Evolutionary conservation across 2,888 invertebrate species (phyloP), one percentile per base, ranked within the genome.

Genomic region (Odontocolon sp.): DNA sequence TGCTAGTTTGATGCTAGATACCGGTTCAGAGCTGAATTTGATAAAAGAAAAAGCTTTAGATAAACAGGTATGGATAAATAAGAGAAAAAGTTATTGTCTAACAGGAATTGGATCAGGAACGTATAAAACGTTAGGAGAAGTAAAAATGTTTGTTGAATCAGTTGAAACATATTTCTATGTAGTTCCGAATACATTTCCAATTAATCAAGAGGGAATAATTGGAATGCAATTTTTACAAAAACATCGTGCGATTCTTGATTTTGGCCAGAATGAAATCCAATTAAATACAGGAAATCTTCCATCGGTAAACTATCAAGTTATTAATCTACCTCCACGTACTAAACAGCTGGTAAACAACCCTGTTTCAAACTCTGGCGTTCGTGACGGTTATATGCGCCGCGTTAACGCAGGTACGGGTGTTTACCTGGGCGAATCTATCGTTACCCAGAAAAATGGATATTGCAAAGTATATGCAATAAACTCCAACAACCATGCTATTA

Each of bases 141-240:
- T 66, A 5, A 54, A 36, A 31, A 52, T 66, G 26, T 28, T 11
- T 3, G 16, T 50, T 8, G 14, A 40, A 18, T 38, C 18, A 1
- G 14, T 50, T 8, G 59, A 69, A n/a, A 69, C 59, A 1, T 6
- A n/a, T n/a, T 69, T 69, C 11, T 59, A 69, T 3, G 47, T 69
- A 3, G 69, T 57, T 9, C 3, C 18, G 1, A 18, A 47, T 16
- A n/a, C 45, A 1, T 69, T 69, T 23, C 69, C 36, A 2, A 50
- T 50, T 16, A 50, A 50, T 4, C 3, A 5, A 2, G 16, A 50
- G 2, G 50, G 50, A 9, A 50, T 50, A 8, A 50, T 50, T 14
- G 16, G 50, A 8, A 14, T 50, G 16, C 16, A 50, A 50, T 50
- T 50, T 18, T 9, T 69, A 11, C 57, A 47, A 23, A 42, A 36